Base-by-base conservation (phyloP, 2,113 vertebrate species). In the Podarcis cretensis region DNA sequence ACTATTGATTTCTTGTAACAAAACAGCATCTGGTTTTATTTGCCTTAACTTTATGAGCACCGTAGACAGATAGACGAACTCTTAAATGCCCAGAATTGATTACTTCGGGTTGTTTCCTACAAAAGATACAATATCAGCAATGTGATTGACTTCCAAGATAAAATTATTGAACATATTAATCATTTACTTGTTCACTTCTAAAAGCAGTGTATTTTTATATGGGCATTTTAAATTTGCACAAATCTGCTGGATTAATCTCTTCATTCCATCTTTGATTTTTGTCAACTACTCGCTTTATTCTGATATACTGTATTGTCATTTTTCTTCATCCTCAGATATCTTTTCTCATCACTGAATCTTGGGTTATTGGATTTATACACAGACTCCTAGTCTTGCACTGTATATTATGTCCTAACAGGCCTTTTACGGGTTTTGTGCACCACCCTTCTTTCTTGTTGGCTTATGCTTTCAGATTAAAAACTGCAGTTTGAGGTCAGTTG, bases 121-220 rank as follows among this genome's bases (percentile, higher is more conserved):
- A 37, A 79, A 81, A 48, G 35, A n/a, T n/a, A n/a, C n/a, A n/a
- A n/a, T n/a, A n/a, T n/a, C n/a, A n/a, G n/a, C n/a, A n/a, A n/a
- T n/a, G n/a, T n/a, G n/a, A n/a, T n/a, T n/a, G n/a, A n/a, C n/a
- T n/a, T n/a, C n/a, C n/a, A n/a, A n/a, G n/a, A 2, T 86, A 9
- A 92, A 93, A 10, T 91, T 85, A 89, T 35, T 87, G 86, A 63
- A 37, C 25, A 13, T 35, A 3, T 16, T 85, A 25, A 6, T 88
- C 18, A 63, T 16, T 63, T 63, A 63, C 59, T 18, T 63, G 18
- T 63, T 23, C 82, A 5, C 35, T 66, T 66, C 65, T 66, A 66
- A 66, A 66, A 66, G 13, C 5, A 5, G 9, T 59, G 16, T 0
- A 12, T 65, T 18, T 80, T 27, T 57, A 35, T 32, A 80, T 80